These are phyloP conservation scores for Andrena haemorrhoa DNA, from an alignment of 2,888 invertebrate species.

Conservation along the genomic window DNA sequence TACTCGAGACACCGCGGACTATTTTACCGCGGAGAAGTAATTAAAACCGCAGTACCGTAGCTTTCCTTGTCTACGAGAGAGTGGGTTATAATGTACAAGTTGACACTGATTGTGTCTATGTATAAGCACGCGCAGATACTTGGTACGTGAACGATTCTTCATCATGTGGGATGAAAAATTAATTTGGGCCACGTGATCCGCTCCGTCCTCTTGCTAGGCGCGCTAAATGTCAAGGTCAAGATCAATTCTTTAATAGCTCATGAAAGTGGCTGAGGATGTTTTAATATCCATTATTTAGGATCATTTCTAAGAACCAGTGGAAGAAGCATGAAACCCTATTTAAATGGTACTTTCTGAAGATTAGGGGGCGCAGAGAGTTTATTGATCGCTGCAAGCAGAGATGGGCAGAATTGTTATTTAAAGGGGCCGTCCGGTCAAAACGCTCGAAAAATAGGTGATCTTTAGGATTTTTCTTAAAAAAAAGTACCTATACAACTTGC, in stretches of 20 bases:
- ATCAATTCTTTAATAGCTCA: background rate
- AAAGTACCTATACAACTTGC: too few relatives aligned
- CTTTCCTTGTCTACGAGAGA: constrained; percentile 31
- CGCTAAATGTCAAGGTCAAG: constrained; percentile 8
- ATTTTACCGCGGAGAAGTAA: constrained; percentile 54
- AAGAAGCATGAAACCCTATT: background rate
- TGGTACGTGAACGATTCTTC: background rate
- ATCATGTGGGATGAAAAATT: constrained; percentile 1
- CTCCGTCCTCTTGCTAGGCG: background rate
- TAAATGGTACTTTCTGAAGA: too few relatives aligned
- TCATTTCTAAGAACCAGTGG: too few relatives aligned
- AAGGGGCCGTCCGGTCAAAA: too few relatives aligned
- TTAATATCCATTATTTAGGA: too few relatives aligned
- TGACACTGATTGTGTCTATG: background rate
- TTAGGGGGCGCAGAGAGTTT: too few relatives aligned
- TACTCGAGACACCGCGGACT: constrained; percentile 23
- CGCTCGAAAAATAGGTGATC: too few relatives aligned
- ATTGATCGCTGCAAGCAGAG: too few relatives aligned
- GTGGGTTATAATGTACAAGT: constrained; percentile 31
- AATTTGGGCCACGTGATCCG: background rate
- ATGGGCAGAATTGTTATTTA: too few relatives aligned
- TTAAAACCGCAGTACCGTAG: constrained; percentile 47
- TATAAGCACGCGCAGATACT: background rate
- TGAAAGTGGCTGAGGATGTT: too few relatives aligned
- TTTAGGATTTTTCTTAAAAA: too few relatives aligned